Base-by-base conservation (phyloP, 2,888 invertebrate genomes). In the Epinotia ramella region DNA sequence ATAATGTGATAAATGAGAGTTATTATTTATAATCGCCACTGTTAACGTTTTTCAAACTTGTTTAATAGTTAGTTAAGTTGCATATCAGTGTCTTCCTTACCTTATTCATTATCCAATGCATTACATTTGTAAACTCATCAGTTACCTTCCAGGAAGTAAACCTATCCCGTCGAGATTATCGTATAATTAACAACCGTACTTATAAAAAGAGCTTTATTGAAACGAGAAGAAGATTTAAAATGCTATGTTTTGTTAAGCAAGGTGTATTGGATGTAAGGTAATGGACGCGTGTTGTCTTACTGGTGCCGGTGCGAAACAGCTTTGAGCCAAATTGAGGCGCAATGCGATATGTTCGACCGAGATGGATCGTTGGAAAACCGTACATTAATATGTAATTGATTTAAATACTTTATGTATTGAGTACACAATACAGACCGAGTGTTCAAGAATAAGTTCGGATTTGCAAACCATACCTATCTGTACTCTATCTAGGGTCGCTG, bases 131-230 rank as follows among this genome's bases (percentile, higher is more conserved):
- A 69, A 69, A 60, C 59, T 69, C 60, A 28, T 69, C 69, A 60
- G 60, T 69, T 69, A 69, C 69, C 69, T 69, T 69, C 69, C 60
- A 60, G 59, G 69, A 69, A 69, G 68, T 59, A 59, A 68, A 20
- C 59, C 46, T n/a, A 60, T 60, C 69, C 24, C 60, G 44, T 44
- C 59, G 68, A 44, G 59, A 59, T 59, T 68, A 57, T 24, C 60
- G 68, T 68, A 57, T 44, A 69, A 24, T 20, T n/a, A n/a, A 28
- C 20, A n/a, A 9, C 16, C 33, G 12, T 20, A 3, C n/a, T 60
- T 20, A 20, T 5, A n/a, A 69, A 69, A 60, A 7, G 40, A 0
- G 24, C 46, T 28, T 46, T 60, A 18, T 46, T n/a, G 1, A 3
- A 11, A 69, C 20, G 12, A 0, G 3, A 3, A 16, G 18, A 60